These are phyloP conservation scores for Drosophila ambigua DNA, from an alignment of 1,140 invertebrate species.

Conservation along the genomic window DNA sequence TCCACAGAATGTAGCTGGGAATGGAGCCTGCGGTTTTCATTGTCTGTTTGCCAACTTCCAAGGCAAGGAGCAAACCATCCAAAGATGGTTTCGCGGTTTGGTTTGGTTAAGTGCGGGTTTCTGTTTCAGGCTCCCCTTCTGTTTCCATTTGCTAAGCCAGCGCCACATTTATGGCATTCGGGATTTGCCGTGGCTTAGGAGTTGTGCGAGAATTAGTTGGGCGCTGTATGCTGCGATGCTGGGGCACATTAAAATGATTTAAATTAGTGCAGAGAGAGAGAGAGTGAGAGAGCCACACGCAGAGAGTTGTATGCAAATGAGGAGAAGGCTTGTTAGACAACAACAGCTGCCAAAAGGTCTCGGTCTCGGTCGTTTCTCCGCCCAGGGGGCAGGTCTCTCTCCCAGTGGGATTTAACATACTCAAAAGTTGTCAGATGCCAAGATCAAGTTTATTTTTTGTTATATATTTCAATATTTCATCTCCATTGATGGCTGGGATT, in stretches of 20 bases:
- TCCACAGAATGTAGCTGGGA: not conserved
- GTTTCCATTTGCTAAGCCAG: conserved; percentile 35
- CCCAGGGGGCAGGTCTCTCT: conserved; percentile 4
- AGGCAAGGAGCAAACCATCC: not conserved
- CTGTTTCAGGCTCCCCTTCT: too few species aligned
- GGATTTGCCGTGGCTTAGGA: conserved; percentile 65
- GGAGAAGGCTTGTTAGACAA: conserved; percentile 10
- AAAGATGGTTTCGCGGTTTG: conserved; percentile 5
- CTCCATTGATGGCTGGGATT: too few species aligned
- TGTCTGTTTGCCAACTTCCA: conserved; percentile 35
- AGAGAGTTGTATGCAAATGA: conserved; percentile 33
- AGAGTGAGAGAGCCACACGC: not conserved
- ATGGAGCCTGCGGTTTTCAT: conserved; percentile 54
- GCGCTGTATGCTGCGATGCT: conserved; percentile 4
- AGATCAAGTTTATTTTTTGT: too few species aligned
- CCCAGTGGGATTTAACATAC: not conserved
- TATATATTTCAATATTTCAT: too few species aligned
- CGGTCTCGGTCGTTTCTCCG: not conserved
- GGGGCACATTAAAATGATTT: conserved; percentile 73
- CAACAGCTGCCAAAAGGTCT: conserved; percentile 22
- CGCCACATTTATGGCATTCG: conserved; percentile 72
- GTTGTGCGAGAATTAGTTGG: conserved; percentile 61
- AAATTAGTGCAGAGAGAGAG: conserved; percentile 52
- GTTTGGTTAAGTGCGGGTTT: too few species aligned
- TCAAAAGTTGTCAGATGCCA: too few species aligned